Base-by-base conservation (phyloP, 1,140 invertebrate genomes). In the Meteorus sp. region DNA sequence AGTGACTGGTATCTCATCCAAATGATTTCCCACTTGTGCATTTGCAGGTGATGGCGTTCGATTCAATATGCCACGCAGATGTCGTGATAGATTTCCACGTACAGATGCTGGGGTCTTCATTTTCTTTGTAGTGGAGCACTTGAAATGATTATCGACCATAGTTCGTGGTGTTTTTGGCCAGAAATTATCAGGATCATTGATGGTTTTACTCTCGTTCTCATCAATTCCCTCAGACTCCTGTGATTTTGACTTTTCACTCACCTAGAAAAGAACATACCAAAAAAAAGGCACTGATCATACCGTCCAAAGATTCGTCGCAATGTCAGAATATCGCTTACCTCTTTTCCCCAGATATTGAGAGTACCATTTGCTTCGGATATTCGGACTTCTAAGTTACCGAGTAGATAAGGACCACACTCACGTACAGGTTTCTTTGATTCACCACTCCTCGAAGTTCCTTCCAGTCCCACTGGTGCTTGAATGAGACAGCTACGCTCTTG, bases 341-440 rank as follows among this genome's bases (percentile, higher is more conserved):
- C 75, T 69, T 78, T 79, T 5, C 78, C 77, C 75, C 75, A 80
- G 59, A 80, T 74, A 27, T 76, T 79, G 13, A 80, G 74, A 0
- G 72, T 79, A 5, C 77, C 77, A 52, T 80, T 79, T 23, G 74
- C 59, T 60, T 80, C 77, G 3, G 75, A 71, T 75, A 80, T 79
- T 52, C 71, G 70, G 37, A 80, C 71, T 57, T 80, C 76, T 11
- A 80, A 54, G 59, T 80, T 80, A n/a, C 76, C 75, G 9, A 80
- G 60, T 13, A 76, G 61, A 45, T 75, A 80, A 13, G 78, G 77
- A 19, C 78, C 77, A 48, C 77, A 79, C 61, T 79, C 68, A 11
- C 72, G 65, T 2, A 71, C 59, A 2, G 56, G 51, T 61, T 55
- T 54, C 20, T 70, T 58, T 0, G 3, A 37, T n/a, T 56, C 33